Base-by-base conservation (phyloP, 2,888 invertebrate genomes). In the Habroteleia sp. region DNA sequence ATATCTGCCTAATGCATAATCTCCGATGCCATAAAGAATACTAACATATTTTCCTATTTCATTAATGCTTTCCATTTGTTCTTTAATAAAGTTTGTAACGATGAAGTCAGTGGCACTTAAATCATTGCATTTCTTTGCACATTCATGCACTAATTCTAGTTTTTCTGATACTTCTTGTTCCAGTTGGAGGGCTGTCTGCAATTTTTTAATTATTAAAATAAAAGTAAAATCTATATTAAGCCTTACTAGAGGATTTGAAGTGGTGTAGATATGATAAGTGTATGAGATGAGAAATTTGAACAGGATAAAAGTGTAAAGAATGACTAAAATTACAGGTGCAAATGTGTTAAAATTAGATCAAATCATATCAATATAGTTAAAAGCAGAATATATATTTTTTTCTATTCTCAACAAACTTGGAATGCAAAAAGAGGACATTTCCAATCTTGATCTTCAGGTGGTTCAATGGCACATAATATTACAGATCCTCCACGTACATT, bases 1-100 rank as follows among this genome's bases (percentile, higher is more conserved):
- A 44, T 83, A 86, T 42, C 85, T 80, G 0, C 81, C 79, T 13
- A 87, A 44, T 0, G 79, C 74, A 33, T 80, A 75, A 77, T 87
- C 85, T 1, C 84, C 86, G 27, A 87, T 76, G 1, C 83, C 83
- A 11, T 84, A 82, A 1, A 86, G 48, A 4, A 84, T 56, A 77
- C 92, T 91, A 71, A 92, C 88, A 81, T 91, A 89, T 80, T 90
- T 91, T 7, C 89, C 90, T 29, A 93, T 82, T 82, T 92, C 89
- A 82, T 92, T 92, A 79, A 92, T 91, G 62, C 92, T 89, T 68
- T 91, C 90, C 65, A 92, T 91, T 79, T 92, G 92, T 76, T 91
- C 91, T 42, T 89, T 88, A 78, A 92, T 87, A 82, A 90, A 92
- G 25, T 90, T 87, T 0, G 89, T 88, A 23, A 90, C 89, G 65